These are phyloP conservation scores for Ectropis grisescens DNA, from an alignment of 1,140 invertebrate genomes.

Conservation along the genomic window DNA sequence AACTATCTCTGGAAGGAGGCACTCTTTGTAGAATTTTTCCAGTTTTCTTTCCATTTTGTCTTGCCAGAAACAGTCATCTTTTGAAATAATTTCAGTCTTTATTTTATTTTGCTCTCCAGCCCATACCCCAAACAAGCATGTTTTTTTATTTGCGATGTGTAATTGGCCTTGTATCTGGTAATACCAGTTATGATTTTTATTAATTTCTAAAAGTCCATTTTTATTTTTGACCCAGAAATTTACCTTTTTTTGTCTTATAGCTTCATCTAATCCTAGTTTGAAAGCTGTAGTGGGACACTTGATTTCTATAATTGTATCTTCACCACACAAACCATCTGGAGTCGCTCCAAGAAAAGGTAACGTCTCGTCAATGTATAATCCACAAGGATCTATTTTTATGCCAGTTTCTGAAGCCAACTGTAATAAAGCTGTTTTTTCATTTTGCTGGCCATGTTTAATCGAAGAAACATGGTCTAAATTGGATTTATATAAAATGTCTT, in stretches of 20 bases:
- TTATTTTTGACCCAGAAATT: constrained; percentile 1
- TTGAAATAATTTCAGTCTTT: neutral
- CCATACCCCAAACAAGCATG: constrained; percentile 6
- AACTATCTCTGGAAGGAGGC: constrained; percentile 5
- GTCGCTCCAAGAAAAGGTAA: constrained; percentile 35
- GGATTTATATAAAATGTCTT: constrained; percentile 20
- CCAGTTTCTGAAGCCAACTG: constrained; percentile 12
- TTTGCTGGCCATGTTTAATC: constrained; percentile 22
- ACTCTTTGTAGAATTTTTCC: constrained; percentile 2
- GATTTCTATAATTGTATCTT: constrained; percentile 9
- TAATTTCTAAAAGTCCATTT: constrained; percentile 1
- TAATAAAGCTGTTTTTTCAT: constrained; percentile 29
- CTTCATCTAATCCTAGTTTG: constrained; percentile 1
- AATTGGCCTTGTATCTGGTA: constrained; percentile 7
- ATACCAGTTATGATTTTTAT: constrained; percentile 4
- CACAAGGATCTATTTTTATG: constrained; percentile 26
- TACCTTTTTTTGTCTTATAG: constrained; percentile 4
- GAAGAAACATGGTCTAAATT: constrained; percentile 12
- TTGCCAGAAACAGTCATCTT: constrained; percentile 5
- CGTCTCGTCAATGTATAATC: constrained; percentile 40
- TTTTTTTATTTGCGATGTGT: neutral
- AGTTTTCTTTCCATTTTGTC: constrained; percentile 4
- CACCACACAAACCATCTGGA: constrained; percentile 49
- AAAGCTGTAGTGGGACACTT: constrained; percentile 4
- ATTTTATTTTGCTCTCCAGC: neutral